Evolutionary conservation across 2,113 vertebrate genomes (phyloP).

Genomic region (Oenanthe oenanthe): DNA sequence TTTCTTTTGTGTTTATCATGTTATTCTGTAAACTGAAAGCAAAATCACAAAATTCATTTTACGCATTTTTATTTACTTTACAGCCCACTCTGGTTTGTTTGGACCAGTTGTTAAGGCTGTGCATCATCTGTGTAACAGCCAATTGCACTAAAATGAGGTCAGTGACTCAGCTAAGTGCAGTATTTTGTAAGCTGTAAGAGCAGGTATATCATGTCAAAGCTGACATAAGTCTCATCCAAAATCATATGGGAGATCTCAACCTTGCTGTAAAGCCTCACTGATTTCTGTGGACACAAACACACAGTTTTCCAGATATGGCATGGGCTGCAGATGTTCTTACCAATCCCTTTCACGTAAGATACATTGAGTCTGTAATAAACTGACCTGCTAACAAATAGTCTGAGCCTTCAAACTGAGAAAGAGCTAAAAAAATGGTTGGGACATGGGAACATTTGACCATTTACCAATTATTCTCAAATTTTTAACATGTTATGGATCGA

Average conservation of each 20-base stretch:
- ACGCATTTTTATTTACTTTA: background rate
- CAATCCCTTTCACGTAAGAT: background rate
- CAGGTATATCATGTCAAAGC: background rate
- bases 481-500: background rate
- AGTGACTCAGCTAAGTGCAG: background rate
- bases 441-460: background rate
- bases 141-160: background rate
- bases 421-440: background rate
- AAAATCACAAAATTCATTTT: background rate
- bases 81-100: background rate
- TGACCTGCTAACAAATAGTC: background rate
- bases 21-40: background rate
- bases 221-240: background rate
- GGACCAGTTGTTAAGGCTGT: background rate
- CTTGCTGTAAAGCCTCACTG: slow-evolving; percentile 23
- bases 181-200: background rate
- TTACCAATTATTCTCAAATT: background rate
- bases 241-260: background rate
- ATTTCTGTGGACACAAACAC: background rate
- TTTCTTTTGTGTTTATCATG: background rate
- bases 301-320: background rate
- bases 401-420: background rate
- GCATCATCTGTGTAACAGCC: background rate
- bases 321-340: background rate
- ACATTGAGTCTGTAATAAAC: background rate